Evolutionary conservation across 1,140 invertebrate genomes (phyloP), one percentile per base, ranked within the genome.

Genomic region (Globodera rostochiensis): DNA sequence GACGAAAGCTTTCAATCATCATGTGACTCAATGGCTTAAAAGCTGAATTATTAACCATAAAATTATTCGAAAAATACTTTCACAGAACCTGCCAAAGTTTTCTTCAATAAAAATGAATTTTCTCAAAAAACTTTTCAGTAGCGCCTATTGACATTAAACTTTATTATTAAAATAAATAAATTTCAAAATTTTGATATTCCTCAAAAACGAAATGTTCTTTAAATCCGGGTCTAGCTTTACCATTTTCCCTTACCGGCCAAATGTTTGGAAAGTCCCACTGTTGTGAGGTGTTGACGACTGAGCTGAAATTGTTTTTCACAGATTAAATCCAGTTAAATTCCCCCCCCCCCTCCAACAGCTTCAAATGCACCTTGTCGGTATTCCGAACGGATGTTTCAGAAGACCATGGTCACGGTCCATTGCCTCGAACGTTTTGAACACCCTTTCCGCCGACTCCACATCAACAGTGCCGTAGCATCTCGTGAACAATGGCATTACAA

Each of bases 401-500:
- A 64, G 6, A 13, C 45, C 47, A 4, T 75, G n/a, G 15, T 47
- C 46, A 0, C 57, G 45, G 60, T 80, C 9, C 21, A 73, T 49
- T 13, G 25, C 50, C 36, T 80, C 46, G 77, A 78, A 25, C 25
- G 36, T 80, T 13, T 75, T 47, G 49, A 46, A n/a, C 49, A 74
- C n/a, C 4, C 49, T 74, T 11, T 76, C 74, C 9, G 76, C 64
- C 13, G 64, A 13, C 66, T 69, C 13, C 11, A 46, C 71, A 9
- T 50, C 60, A 8, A 9, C n/a, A 8, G 46, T 78, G 4, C 66
- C 8, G 64, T 74, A 45, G 46, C 69, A 73, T 49, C 77, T 53
- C n/a, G 74, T 74, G 70, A 80, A 66, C 71, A 85, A 47, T 73
- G 79, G 25, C 60, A 73, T n/a, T 45, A 70, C 77, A 13, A 47